A percentile compares a stretch with the other conserved stretches of the same genome.
Conservation (phyloP, 64 coral and sea anemone genomes). For the Actinia equina region DNA sequence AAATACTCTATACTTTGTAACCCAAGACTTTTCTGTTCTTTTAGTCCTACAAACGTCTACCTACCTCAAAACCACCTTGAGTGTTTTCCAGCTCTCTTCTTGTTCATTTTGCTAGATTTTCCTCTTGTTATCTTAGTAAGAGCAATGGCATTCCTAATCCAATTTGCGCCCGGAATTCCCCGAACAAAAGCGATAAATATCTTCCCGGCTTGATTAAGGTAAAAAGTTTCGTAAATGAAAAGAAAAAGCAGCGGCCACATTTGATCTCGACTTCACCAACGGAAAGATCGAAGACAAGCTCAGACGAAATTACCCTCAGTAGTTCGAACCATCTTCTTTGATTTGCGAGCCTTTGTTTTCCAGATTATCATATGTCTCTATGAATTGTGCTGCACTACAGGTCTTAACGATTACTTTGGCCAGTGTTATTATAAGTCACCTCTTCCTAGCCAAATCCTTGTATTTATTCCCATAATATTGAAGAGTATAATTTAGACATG, state of each 20-base stretch:
- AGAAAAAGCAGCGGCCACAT: background rate
- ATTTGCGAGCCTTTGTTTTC: background rate
- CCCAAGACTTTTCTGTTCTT: too few relatives aligned
- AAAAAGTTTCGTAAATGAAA: background rate
- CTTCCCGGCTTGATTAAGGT: background rate
- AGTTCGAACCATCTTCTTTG: background rate
- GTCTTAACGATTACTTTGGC: background rate
- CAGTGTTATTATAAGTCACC: background rate
- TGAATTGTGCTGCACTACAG: background rate
- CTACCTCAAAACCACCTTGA: too few relatives aligned
- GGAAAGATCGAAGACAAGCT: background rate
- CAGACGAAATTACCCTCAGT: background rate
- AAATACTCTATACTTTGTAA: too few relatives aligned
- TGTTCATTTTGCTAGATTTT: background rate
- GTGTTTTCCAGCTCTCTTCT: too few relatives aligned
- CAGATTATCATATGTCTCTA: background rate
- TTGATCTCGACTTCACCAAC: background rate
- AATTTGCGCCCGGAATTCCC: background rate
- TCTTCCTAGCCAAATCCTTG: background rate
- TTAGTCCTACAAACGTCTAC: too few relatives aligned
- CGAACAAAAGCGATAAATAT: slow-evolving; percentile 5
- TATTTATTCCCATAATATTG: too few relatives aligned
- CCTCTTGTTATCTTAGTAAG: too few relatives aligned
- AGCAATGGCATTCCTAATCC: background rate
- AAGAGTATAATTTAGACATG: too few relatives aligned